phyloP scores from a whole-genome alignment of 2,888 invertebrate species.

The Hanleya hanleyi region DNA sequence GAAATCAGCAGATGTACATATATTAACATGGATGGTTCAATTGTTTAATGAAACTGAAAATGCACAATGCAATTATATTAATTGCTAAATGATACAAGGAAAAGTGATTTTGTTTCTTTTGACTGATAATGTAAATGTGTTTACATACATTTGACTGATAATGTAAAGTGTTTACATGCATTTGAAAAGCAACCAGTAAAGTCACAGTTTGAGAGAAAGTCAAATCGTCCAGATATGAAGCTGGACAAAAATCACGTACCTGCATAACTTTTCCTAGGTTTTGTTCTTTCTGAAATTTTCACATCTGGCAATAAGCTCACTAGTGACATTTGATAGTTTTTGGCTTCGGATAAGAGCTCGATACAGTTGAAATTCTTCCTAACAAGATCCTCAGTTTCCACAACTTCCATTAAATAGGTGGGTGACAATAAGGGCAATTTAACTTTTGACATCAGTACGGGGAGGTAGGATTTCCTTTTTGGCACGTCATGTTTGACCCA shows the following conservation, averaged over 20 bases:
- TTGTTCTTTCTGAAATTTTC: conserved; percentile 60
- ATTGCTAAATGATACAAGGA: too few species aligned
- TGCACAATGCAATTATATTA: too few species aligned
- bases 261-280: conserved; percentile 74
- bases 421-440: conserved; percentile 72
- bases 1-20: too few species aligned
- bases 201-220: too few species aligned
- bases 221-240: too few species aligned
- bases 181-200: too few species aligned
- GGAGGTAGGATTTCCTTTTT: conserved; percentile 59
- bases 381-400: conserved; percentile 66
- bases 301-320: conserved; percentile 64
- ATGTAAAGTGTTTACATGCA: too few species aligned
- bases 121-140: too few species aligned
- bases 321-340: conserved; percentile 71
- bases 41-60: too few species aligned
- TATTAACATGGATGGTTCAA: too few species aligned
- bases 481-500: conserved; percentile 72
- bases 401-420: conserved; percentile 69
- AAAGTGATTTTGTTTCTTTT: too few species aligned
- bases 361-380: conserved; percentile 69
- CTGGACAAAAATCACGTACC: conserved; percentile 61
- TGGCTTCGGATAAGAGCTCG: conserved; percentile 73
- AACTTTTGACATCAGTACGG: conserved; percentile 66
- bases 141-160: too few species aligned